Evolutionary conservation across 2,113 vertebrate genomes (phyloP).

Genomic region (Corapipo altera): DNA sequence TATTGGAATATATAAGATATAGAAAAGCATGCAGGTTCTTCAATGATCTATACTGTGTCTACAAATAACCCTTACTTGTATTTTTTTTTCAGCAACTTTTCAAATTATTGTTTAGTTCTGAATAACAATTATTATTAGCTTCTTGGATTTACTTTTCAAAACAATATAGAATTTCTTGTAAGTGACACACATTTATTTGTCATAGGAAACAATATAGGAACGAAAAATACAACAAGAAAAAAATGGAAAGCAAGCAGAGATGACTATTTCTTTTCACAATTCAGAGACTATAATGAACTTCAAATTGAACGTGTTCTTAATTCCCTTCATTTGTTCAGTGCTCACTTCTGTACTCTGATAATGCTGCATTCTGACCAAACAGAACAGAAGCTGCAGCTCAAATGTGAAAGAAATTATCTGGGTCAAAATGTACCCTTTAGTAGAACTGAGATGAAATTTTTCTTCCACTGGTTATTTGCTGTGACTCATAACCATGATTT

Average conservation of each 20-base stretch:
- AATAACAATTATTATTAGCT: neutral
- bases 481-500: neutral
- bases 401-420: slow-evolving; percentile 39
- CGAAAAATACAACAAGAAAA: neutral
- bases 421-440: neutral
- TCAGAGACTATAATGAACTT: slow-evolving; percentile 48
- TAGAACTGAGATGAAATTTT: neutral
- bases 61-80: neutral
- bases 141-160: slow-evolving; percentile 26
- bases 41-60: neutral
- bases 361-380: slow-evolving; percentile 20
- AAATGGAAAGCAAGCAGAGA: neutral
- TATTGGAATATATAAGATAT: neutral
- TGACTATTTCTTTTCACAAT: slow-evolving; percentile 63
- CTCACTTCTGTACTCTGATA: neutral
- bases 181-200: slow-evolving; percentile 24
- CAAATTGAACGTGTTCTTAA: slow-evolving; percentile 44
- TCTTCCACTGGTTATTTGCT: neutral
- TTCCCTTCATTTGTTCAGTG: slow-evolving; percentile 50
- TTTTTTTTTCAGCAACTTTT: neutral
- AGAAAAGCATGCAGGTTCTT: neutral
- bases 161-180: neutral
- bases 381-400: slow-evolving; percentile 35
- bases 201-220: neutral
- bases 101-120: neutral